Evolutionary conservation across 2,797 vertebrate species (phyloP), one percentile per base, ranked within the genome.

Genomic region (Sebastes aleutianus): DNA sequence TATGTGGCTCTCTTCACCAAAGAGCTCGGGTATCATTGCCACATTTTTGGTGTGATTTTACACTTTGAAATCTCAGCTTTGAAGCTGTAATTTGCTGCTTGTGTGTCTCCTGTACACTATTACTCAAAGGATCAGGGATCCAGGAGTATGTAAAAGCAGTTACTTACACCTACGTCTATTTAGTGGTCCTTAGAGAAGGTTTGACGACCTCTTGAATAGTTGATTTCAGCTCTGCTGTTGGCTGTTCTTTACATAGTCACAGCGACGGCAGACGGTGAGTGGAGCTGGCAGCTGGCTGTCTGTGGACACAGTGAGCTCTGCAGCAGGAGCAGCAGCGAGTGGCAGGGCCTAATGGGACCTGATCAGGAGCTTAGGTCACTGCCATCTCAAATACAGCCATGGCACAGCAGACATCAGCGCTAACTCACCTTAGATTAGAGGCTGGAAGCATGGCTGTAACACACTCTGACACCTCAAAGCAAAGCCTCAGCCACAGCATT

Each of bases 321-420:
- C 81, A 71, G 79, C 74, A 66, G 82, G 20, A 78, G 85, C 77
- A 59, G 75, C 84, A 67, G 76, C 18, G n/a, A 77, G 84, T 58
- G 8, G 74, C 76, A 32, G 71, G 56, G 74, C 71, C 84, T 96
- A 95, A 96, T 95, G 91, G 91, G 86, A 91, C 83, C 88, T 93
- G 95, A 96, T 95, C 90, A 90, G 91, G 91, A 94, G 88, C 93
- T 93, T 91, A 91, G 90, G 91, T 92, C 88, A 72, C 91, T 94
- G 95, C 93, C 95, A 93, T 89, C 93, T 94, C 89, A 77, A 90
- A 95, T 95, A 85, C 88, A 90, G 90, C 83, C 78, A 88, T 82
- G 78, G 88, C 83, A 76, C 87, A 66, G 84, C 88, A 91, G 83
- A 91, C 92, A 83, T 88, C 91, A 91, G 89, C 59, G 74, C 86